Evolutionary conservation across 2,113 vertebrate genomes (phyloP), one percentile per base, ranked within the genome.

Genomic region (Melanotaenia duboulayi): DNA sequence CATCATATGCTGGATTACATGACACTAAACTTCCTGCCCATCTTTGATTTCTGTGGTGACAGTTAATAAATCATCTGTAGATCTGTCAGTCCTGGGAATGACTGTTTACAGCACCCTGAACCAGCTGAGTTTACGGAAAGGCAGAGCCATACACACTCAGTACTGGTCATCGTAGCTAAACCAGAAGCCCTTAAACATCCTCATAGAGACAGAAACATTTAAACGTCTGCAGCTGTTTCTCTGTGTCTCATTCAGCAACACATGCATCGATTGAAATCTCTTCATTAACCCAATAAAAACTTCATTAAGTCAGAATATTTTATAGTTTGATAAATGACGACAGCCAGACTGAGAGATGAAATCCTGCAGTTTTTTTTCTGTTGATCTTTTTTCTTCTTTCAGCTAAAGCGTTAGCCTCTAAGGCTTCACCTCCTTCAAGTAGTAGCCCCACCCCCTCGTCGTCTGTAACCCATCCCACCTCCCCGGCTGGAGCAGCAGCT

Each of bases 401-500:
- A 92, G 91, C 50, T 2, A 91, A 82, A 57, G 69, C 75, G 3
- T 19, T 86, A 51, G 0, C 51, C 23, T 35, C 79, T 2, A 25
- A 32, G 0, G 65, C 71, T 2, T 58, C 76, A 16, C 76, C 86
- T 19, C 74, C 78, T 68, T 17, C n/a, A 0, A 17, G 12, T 2
- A 0, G 0, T 3, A 68, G 20, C 71, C 24, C 82, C 57, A 60
- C 86, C 84, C 25, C 40, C 16, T 11, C 37, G 6, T 35, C 32
- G 13, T 48, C 66, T 64, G 78, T 14, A 65, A 50, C 10, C 46
- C 74, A 66, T 12, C 16, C 16, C 0, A 1, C 57, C 1, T 24
- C 74, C 9, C n/a, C 69, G 9, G 46, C 57, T 35, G 74, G 57
- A 42, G 71, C 65, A 20, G 13, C 75, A 22, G 66, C 70, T 4